Percentiles rank a stretch among this genome's conserved stretches.
phyloP scores from a whole-genome alignment of 1,140 invertebrate genomes.

The Drosophila melanica region DNA sequence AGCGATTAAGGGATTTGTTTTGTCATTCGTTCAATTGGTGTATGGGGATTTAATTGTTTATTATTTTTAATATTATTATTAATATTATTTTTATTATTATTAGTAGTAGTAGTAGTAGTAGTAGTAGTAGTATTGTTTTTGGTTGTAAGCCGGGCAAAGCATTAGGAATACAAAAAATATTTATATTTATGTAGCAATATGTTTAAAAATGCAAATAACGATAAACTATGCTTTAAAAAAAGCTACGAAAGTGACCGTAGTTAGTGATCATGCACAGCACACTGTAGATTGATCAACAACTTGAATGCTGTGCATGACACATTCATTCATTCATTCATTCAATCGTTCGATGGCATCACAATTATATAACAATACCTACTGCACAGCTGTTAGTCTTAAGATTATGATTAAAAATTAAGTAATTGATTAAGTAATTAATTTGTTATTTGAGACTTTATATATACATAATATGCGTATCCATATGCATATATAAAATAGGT shows the following conservation, averaged over 20 bases:
- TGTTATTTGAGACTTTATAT: not conserved
- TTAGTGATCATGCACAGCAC: constrained; percentile 47
- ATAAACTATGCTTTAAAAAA: constrained; percentile 35
- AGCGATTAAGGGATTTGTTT: constrained; percentile 33
- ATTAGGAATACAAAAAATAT: constrained; percentile 74
- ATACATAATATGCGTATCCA: not conserved
- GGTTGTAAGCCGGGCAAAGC: constrained; percentile 82
- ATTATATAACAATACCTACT: constrained; percentile 16
- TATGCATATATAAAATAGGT: not conserved
- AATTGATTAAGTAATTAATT: not conserved
- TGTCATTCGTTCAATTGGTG: constrained; percentile 29
- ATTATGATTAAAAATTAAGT: constrained; percentile 3
- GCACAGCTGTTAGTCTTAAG: constrained; percentile 18
- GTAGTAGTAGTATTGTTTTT: constrained; percentile 18
- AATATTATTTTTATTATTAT: constrained; percentile 2
- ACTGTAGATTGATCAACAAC: not conserved
- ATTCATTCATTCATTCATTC: constrained; percentile 27
- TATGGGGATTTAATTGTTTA: constrained; percentile 27
- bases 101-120: not conserved
- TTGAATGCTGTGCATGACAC: constrained; percentile 52
- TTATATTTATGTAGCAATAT: constrained; percentile 57
- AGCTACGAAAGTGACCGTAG: constrained; percentile 48
- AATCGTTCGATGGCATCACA: constrained; percentile 8
- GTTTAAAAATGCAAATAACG: constrained; percentile 41
- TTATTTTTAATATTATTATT: too few relatives aligned